phyloP scores from a whole-genome alignment of 2,113 vertebrate genomes.

The Nesoenas mayeri region DNA sequence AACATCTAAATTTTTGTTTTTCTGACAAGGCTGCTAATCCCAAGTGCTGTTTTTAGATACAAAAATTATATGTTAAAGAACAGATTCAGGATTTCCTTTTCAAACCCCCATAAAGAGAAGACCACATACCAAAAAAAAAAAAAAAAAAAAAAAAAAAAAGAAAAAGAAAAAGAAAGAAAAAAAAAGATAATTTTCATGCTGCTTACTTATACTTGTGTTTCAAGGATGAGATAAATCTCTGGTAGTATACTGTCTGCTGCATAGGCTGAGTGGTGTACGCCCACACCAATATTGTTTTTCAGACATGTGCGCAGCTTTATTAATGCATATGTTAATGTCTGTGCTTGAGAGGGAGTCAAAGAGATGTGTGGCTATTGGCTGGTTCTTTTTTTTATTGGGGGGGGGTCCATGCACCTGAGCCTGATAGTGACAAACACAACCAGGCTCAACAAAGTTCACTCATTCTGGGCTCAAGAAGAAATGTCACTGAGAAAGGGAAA shows the following conservation, averaged over 20 bases:
- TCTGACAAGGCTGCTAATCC: constrained; percentile 60
- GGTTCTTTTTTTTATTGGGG: not conserved
- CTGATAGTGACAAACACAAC: not conserved
- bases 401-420: too few species aligned
- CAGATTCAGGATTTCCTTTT: constrained; percentile 55
- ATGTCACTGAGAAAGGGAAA: not conserved
- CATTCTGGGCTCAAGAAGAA: not conserved
- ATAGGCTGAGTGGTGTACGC: not conserved
- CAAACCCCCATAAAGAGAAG: constrained; percentile 12
- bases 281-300: not conserved
- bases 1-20: constrained; percentile 62
- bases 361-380: not conserved
- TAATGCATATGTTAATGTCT: not conserved
- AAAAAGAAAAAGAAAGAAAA: not conserved
- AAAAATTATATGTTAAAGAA: constrained; percentile 61
- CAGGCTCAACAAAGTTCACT: not conserved
- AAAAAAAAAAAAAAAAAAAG: not conserved
- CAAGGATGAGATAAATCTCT: not conserved
- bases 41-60: constrained; percentile 56
- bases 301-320: not conserved
- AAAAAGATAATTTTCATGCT: not conserved
- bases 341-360: not conserved
- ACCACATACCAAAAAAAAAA: constrained; percentile 4
- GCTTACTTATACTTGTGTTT: not conserved
- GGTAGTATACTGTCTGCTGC: not conserved